A percentile compares a stretch with the other conserved stretches of the same genome.
Conservation (phyloP, 2,797 vertebrate genomes). For the Lagocephalus sceleratus region DNA sequence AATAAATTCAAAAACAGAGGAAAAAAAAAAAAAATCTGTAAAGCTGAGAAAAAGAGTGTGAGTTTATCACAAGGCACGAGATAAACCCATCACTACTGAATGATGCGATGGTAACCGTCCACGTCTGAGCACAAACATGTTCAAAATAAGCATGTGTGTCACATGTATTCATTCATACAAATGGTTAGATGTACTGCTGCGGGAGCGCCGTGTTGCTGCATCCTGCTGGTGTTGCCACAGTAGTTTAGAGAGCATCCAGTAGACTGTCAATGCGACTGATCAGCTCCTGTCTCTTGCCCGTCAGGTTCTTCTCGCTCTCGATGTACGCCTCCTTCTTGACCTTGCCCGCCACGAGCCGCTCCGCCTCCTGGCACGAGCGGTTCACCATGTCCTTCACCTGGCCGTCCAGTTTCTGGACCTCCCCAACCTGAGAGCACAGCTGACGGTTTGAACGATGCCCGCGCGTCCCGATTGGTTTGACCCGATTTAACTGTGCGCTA, state of each 20-base stretch:
- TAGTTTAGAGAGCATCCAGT: slow-evolving; percentile 86
- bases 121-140: slow-evolving; percentile 35
- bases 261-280: slow-evolving; percentile 93
- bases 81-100: slow-evolving; percentile 49
- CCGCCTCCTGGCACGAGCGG: slow-evolving; percentile 90
- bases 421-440: slow-evolving; percentile 80
- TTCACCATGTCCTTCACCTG: slow-evolving; percentile 93
- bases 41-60: slow-evolving; percentile 28
- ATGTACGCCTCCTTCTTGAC: slow-evolving; percentile 97
- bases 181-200: slow-evolving; percentile 5
- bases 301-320: slow-evolving; percentile 89
- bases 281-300: slow-evolving; percentile 89
- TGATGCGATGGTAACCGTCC: slow-evolving; percentile 42
- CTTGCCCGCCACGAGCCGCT: slow-evolving; percentile 93
- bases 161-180: slow-evolving; percentile 41
- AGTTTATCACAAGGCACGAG: slow-evolving; percentile 59
- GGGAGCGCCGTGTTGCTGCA: too few species aligned
- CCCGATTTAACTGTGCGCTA: background rate
- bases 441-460: background rate
- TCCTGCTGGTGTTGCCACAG: slow-evolving; percentile 2
- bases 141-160: slow-evolving; percentile 26
- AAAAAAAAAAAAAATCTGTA: slow-evolving; percentile 4
- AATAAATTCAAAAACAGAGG: slow-evolving; percentile 32
- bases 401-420: slow-evolving; percentile 93
- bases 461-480: background rate